phyloP scores from a whole-genome alignment of 2,113 vertebrate species.

The Meles meles region DNA sequence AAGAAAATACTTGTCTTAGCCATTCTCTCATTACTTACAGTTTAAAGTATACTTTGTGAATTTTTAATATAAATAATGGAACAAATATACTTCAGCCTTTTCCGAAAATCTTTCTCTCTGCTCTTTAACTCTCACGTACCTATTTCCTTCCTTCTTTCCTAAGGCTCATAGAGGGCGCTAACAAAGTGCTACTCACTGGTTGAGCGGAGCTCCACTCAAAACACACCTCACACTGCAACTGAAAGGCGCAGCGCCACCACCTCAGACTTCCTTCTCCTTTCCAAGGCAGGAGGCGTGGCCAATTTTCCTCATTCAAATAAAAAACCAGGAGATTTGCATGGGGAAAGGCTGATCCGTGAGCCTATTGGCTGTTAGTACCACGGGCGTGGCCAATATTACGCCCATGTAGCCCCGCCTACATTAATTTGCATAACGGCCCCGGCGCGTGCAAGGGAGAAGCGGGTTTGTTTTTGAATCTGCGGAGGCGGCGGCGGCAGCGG shows the following conservation, averaged over 20 bases:
- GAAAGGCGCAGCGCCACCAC: slow-evolving; percentile 49
- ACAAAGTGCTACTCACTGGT: slow-evolving; percentile 25
- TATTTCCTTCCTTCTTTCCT: not conserved
- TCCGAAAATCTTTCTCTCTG: not conserved
- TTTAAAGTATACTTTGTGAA: not conserved
- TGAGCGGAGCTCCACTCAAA: not conserved
- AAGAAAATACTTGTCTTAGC: not conserved
- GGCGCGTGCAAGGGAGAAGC: slow-evolving; percentile 73
- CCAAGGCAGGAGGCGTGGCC: slow-evolving; percentile 65
- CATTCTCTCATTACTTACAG: not conserved
- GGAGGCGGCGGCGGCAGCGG: slow-evolving; percentile 58
- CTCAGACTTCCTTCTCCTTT: not conserved
- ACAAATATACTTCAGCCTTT: not conserved
- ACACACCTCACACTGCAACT: not conserved
- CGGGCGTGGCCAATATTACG: slow-evolving; percentile 60
- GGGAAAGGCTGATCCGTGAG: not conserved
- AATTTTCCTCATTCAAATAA: slow-evolving; percentile 75
- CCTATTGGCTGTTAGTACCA: slow-evolving; percentile 44
- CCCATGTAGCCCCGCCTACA: slow-evolving; percentile 61
- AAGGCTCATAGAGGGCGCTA: slow-evolving; percentile 31
- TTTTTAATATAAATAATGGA: not conserved
- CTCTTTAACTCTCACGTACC: not conserved
- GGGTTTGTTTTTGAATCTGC: slow-evolving; percentile 80
- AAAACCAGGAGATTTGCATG: slow-evolving; percentile 74
- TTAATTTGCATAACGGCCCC: slow-evolving; percentile 85